Percentiles rank a stretch among this genome's conserved stretches.
These are phyloP conservation scores for Bos javanicus DNA, from an alignment of 2,113 vertebrate genomes.

Conservation along the genomic window DNA sequence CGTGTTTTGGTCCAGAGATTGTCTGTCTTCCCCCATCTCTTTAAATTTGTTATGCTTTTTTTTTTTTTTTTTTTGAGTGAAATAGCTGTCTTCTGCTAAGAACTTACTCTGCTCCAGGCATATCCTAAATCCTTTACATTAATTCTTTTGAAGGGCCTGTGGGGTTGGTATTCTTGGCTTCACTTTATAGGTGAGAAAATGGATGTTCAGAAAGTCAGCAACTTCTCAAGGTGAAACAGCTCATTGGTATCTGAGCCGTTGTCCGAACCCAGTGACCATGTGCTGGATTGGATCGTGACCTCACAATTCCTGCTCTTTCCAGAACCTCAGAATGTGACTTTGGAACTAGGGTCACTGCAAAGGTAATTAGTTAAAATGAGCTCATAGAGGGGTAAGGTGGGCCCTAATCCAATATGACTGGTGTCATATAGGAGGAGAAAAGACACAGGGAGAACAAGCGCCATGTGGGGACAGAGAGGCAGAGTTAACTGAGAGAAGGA, in stretches of 20 bases:
- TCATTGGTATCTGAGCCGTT: not conserved
- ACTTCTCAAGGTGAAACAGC: not conserved
- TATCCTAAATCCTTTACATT: not conserved
- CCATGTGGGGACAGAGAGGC: fast-evolving
- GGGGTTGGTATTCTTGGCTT: not conserved
- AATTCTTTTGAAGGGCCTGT: not conserved
- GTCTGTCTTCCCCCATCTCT: not conserved
- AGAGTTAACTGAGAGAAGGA: not conserved
- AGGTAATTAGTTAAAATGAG: not conserved
- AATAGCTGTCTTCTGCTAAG: not conserved
- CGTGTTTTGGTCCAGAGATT: not conserved
- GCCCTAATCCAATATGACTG: not conserved
- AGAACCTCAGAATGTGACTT: not conserved
- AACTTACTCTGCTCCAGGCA: not conserved
- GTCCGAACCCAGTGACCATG: not conserved
- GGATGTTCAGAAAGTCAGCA: not conserved
- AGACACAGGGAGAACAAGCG: fast-evolving
- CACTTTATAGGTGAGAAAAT: not conserved
- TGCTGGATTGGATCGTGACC: not conserved
- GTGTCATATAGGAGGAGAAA: not conserved
- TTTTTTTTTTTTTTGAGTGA: not conserved
- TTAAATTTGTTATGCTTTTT: not conserved
- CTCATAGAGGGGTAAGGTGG: not conserved
- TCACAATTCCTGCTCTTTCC: not conserved
- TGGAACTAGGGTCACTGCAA: not conserved